A percentile compares a stretch with the other conserved stretches of the same genome.
These are phyloP conservation scores for Holacanthella duospinosa DNA, from an alignment of 2,888 invertebrate genomes.

Conservation along the genomic window DNA sequence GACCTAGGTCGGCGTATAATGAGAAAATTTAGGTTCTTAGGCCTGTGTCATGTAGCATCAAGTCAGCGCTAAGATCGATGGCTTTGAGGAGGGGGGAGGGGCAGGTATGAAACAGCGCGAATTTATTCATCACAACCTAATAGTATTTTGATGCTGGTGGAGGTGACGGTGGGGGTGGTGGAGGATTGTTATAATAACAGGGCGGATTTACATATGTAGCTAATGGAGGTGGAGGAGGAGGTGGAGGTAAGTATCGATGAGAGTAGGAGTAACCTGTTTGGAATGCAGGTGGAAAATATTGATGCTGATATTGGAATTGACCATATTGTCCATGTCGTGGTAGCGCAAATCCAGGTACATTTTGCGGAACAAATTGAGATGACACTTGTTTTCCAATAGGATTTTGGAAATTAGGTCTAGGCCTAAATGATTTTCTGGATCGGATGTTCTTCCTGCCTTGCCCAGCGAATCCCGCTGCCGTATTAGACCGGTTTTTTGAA, in stretches of 20 bases:
- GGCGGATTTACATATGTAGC: too few relatives aligned
- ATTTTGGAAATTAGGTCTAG: background rate
- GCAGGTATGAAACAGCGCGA: too few relatives aligned
- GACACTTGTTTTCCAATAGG: background rate
- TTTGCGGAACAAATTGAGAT: conserved; percentile 7
- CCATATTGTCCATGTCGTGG: background rate
- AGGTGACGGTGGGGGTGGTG: too few relatives aligned
- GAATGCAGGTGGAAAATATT: background rate
- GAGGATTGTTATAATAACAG: too few relatives aligned
- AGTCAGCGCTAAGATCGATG: too few relatives aligned
- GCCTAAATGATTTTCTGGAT: background rate
- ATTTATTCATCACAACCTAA: too few relatives aligned
- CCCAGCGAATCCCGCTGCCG: background rate
- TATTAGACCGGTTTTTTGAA: conserved; percentile 34
- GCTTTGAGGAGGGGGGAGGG: too few relatives aligned
- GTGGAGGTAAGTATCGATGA: background rate
- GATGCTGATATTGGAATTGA: background rate
- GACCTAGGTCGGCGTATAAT: too few relatives aligned
- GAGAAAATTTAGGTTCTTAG: too few relatives aligned
- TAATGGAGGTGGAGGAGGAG: background rate
- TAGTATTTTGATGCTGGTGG: too few relatives aligned
- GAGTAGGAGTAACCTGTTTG: background rate
- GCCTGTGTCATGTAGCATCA: too few relatives aligned
- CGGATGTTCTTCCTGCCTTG: background rate
- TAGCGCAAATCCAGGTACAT: conserved; percentile 14